Evolutionary conservation across 1,140 invertebrate genomes (phyloP).

Genomic region (Helicoverpa zea): DNA sequence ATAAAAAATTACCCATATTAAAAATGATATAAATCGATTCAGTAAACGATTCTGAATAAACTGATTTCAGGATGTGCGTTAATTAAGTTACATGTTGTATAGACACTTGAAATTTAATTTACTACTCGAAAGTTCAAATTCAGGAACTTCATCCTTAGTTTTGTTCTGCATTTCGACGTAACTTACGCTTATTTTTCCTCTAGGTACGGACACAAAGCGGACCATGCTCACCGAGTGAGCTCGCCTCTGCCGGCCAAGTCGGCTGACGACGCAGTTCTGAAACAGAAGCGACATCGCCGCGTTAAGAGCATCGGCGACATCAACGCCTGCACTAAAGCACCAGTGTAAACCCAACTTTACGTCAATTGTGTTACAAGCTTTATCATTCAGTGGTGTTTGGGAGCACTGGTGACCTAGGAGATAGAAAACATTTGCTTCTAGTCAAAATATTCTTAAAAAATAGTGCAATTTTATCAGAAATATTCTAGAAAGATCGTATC

Average conservation of each 20-base stretch:
- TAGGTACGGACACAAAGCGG: slow-evolving; percentile 83
- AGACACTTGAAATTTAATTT: no score
- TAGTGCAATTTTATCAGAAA: slow-evolving; percentile 4
- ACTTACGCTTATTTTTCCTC: slow-evolving; percentile 12
- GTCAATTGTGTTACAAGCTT: slow-evolving; percentile 47
- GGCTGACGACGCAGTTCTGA: slow-evolving; percentile 74
- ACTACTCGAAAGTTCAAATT: no score
- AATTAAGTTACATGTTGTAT: no score
- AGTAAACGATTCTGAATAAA: no score
- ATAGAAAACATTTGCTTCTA: no score
- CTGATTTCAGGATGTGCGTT: no score
- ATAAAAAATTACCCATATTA: no score
- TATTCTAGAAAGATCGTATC: background rate
- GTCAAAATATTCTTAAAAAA: no score
- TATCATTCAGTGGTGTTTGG: background rate
- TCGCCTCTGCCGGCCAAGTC: slow-evolving; percentile 83
- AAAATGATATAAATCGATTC: no score
- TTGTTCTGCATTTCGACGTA: no score
- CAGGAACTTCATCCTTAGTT: no score
- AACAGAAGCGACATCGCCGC: slow-evolving; percentile 88
- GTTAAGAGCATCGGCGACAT: slow-evolving; percentile 92
- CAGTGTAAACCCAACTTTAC: slow-evolving; percentile 66
- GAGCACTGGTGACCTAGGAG: background rate
- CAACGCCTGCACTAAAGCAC: slow-evolving; percentile 85
- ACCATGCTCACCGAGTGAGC: slow-evolving; percentile 84